A percentile compares a stretch with the other conserved stretches of the same genome.
These are phyloP conservation scores for Ameiurus melas DNA, from an alignment of 2,113 vertebrate species.

Conservation along the genomic window DNA sequence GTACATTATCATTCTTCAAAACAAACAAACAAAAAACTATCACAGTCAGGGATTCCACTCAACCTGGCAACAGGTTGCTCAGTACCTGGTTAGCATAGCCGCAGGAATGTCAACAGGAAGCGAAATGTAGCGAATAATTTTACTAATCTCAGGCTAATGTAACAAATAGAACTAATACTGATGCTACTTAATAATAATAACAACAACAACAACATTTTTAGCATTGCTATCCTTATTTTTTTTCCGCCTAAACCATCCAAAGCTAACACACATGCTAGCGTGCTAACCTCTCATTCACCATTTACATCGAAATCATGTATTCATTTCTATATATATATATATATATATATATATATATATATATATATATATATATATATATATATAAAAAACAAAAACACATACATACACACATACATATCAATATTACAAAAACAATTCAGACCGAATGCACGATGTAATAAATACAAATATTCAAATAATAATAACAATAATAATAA, in stretches of 20 bases:
- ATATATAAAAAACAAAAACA: too few relatives aligned
- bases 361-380: too few relatives aligned
- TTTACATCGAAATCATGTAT: neutral
- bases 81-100: slow-evolving; percentile 3
- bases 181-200: neutral
- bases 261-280: neutral
- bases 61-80: neutral
- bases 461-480: too few relatives aligned
- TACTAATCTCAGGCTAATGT: neutral
- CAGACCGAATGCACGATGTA: neutral
- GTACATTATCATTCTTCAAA: neutral
- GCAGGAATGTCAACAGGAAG: slow-evolving; percentile 29
- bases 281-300: neutral
- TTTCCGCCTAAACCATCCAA: neutral
- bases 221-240: neutral
- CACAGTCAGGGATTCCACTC: neutral
- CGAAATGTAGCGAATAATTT: neutral
- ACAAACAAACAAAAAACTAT: too few relatives aligned
- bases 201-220: neutral
- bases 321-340: neutral
- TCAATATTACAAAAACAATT: too few relatives aligned
- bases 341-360: too few relatives aligned
- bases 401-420: too few relatives aligned
- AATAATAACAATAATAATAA: too few relatives aligned
- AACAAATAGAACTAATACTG: too few relatives aligned